These are phyloP conservation scores for Montipora efflorescens DNA, from an alignment of 64 coral and sea anemone genomes.

Conservation along the genomic window DNA sequence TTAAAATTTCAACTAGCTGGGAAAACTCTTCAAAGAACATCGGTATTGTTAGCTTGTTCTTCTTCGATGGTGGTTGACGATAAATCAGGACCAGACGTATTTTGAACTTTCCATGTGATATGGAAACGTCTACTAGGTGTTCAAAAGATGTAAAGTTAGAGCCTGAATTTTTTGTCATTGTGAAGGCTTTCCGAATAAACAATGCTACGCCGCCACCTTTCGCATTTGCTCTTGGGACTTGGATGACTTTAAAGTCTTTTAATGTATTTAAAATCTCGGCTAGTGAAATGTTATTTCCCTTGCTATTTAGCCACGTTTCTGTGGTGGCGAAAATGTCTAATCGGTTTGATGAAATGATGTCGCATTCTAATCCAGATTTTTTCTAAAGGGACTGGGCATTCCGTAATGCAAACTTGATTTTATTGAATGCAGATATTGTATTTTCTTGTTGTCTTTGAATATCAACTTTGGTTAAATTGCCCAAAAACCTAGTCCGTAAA, in stretches of 20 bases:
- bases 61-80: too few relatives aligned
- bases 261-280: slow-evolving; percentile 45
- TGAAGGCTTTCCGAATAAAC: slow-evolving; percentile 29
- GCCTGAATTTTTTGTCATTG: background rate
- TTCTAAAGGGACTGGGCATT: slow-evolving; percentile 17
- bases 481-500: background rate
- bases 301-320: too few relatives aligned
- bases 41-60: too few relatives aligned
- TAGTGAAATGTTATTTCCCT: slow-evolving; percentile 28
- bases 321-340: slow-evolving; percentile 34
- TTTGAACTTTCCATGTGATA: too few relatives aligned
- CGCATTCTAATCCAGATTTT: background rate
- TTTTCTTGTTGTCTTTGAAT: background rate
- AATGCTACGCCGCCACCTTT: slow-evolving; percentile 28
- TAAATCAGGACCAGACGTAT: too few relatives aligned
- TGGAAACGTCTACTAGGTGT: too few relatives aligned
- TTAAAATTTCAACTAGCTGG: too few relatives aligned
- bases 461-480: background rate
- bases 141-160: slow-evolving; percentile 7
- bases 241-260: slow-evolving; percentile 35
- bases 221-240: slow-evolving; percentile 35
- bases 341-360: slow-evolving; percentile 16
- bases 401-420: background rate
- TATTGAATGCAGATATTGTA: background rate
- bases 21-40: too few relatives aligned